These are phyloP conservation scores for Paralvinella palmiformis DNA, from an alignment of 1,140 invertebrate species.

Conservation along the genomic window DNA sequence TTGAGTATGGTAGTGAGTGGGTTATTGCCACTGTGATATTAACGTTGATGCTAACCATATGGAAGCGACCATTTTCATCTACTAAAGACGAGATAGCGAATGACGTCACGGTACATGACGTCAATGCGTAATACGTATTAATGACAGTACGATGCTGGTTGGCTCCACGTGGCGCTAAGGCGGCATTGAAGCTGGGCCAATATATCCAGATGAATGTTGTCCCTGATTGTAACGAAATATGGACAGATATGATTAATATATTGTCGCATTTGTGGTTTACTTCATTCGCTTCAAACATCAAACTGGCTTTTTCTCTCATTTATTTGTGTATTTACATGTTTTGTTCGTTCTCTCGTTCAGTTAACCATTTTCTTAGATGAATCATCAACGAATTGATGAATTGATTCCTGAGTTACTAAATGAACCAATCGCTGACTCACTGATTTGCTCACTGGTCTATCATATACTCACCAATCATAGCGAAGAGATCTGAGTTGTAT, in stretches of 20 bases:
- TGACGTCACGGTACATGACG: background rate
- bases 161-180: slow-evolving; percentile 55
- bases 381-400: too few relatives aligned
- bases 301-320: too few relatives aligned
- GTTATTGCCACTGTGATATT: too few relatives aligned
- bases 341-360: too few relatives aligned
- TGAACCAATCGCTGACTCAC: too few relatives aligned
- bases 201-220: slow-evolving; percentile 91
- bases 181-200: slow-evolving; percentile 92
- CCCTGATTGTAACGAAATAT: too few relatives aligned
- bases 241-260: too few relatives aligned
- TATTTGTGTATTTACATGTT: too few relatives aligned
- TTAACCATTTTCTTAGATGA: too few relatives aligned
- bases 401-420: too few relatives aligned
- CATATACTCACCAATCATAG: slow-evolving; percentile 74
- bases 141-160: slow-evolving; percentile 2
- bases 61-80: background rate
- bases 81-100: slow-evolving; percentile 8
- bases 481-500: slow-evolving; percentile 54
- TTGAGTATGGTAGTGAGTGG: background rate
- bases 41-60: background rate
- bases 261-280: too few relatives aligned
- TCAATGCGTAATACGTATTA: slow-evolving; percentile 1
- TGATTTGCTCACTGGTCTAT: background rate
- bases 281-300: too few relatives aligned